These are phyloP conservation scores for Euspilapteryx auroguttella DNA, from an alignment of 2,888 invertebrate genomes.

Conservation along the genomic window DNA sequence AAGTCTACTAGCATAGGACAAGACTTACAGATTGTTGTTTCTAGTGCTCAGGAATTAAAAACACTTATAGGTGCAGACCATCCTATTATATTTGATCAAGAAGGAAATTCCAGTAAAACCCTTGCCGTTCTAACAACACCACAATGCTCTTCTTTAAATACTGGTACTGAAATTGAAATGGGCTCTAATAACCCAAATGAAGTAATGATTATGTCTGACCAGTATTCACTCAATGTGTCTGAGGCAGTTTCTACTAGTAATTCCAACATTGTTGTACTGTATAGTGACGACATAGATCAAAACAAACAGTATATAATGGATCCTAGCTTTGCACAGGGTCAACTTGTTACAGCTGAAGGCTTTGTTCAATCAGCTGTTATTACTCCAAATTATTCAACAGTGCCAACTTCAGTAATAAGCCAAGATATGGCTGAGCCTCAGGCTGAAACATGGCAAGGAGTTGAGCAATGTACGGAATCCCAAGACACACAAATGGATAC, in stretches of 20 bases:
- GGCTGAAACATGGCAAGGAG: too few relatives aligned
- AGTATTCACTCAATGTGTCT: slow-evolving; percentile 58
- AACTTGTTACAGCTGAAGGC: slow-evolving; percentile 38
- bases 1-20: too few relatives aligned
- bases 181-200: slow-evolving; percentile 58
- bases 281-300: slow-evolving; percentile 62
- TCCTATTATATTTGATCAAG: slow-evolving; percentile 38
- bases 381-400: slow-evolving; percentile 41
- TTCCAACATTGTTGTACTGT: slow-evolving; percentile 66
- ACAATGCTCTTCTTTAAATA: too few relatives aligned
- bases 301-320: slow-evolving; percentile 47
- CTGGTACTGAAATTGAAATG: too few relatives aligned
- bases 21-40: too few relatives aligned
- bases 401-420: slow-evolving; percentile 38
- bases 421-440: slow-evolving; percentile 50
- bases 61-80: slow-evolving; percentile 43
- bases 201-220: slow-evolving; percentile 65
- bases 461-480: too few relatives aligned
- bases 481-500: too few relatives aligned
- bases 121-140: slow-evolving; percentile 29
- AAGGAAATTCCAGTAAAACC: slow-evolving; percentile 32
- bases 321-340: slow-evolving; percentile 19
- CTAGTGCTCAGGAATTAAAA: too few relatives aligned
- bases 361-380: slow-evolving; percentile 39
- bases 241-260: slow-evolving; percentile 52